These are phyloP conservation scores for Oreochromis mossambicus DNA, from an alignment of 2,797 vertebrate genomes.

Conservation along the genomic window DNA sequence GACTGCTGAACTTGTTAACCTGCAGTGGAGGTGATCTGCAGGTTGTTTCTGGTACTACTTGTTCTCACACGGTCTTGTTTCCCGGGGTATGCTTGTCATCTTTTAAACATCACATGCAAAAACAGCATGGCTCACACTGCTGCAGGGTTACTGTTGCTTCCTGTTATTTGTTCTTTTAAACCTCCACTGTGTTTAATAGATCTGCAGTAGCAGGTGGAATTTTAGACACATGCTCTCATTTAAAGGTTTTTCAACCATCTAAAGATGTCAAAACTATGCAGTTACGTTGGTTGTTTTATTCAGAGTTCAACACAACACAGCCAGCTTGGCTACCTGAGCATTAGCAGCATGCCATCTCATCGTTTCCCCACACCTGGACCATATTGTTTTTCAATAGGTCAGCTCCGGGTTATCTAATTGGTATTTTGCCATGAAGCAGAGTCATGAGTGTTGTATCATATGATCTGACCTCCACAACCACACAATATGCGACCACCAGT, in stretches of 20 bases:
- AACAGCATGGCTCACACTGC: not conserved
- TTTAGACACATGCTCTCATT: not conserved
- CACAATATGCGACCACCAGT: not conserved
- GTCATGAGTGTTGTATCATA: not conserved
- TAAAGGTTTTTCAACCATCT: not conserved
- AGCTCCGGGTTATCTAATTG: not conserved
- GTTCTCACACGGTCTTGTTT: slow-evolving; percentile 20
- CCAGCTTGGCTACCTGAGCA: not conserved
- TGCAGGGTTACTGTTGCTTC: not conserved
- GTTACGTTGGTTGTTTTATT: not conserved
- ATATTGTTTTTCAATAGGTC: not conserved
- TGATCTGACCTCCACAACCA: not conserved
- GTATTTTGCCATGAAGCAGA: not conserved
- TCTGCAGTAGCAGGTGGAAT: not conserved
- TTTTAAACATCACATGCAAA: not conserved
- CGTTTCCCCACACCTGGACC: accelerated
- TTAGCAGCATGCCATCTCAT: not conserved
- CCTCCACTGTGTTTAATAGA: not conserved
- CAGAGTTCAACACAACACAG: not conserved
- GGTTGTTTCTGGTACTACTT: slow-evolving; percentile 3
- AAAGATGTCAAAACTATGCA: not conserved
- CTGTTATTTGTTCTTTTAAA: not conserved
- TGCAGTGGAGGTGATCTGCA: not conserved
- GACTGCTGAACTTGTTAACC: slow-evolving; percentile 19
- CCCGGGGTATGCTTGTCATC: not conserved